Base-by-base conservation (phyloP, 2,797 vertebrate species). In the Melanotaenia boesemani region DNA sequence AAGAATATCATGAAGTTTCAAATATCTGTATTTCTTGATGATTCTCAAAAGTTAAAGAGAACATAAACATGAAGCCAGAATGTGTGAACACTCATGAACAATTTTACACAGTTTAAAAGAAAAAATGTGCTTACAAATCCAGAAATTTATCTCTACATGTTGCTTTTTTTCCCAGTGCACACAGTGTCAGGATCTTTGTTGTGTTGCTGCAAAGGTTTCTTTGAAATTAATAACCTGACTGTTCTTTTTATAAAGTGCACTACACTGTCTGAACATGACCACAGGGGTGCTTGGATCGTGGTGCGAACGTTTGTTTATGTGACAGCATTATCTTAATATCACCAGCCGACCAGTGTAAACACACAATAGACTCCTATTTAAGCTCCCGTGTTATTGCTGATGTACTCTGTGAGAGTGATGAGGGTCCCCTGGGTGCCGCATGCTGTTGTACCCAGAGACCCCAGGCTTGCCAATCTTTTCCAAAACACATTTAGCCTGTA, bases 401-500 rank as follows among this genome's bases (percentile, higher is more conserved):
- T 75, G 70, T 70, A 58, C 63, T 60, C 56, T 44, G 60, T 58
- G 65, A 55, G 78, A 69, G 41, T 30, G 71, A 65, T 24, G 64
- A 46, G 1, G 64, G 54, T 79, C 82, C 76, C 63, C 30, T 59
- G 64, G 78, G 81, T 76, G 76, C 56, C 56, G 32, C 77, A 50
- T 64, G 39, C 28, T 56, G 57, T 18, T 24, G 37, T 70, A 64
- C 26, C 63, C 58, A 77, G 34, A 78, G 67, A 79, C 58, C 30
- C 28, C 37, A 8, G 26, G 39, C 70, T 82, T 75, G 73, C 84
- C 82, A 62, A 72, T 81, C 46, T 70, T 79, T 61, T 66, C 32
- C 67, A 77, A 46, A 61, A 41, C 55, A 81, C 77, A 83, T 76
- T 84, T 82, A 72, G 56, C 24, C 39, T 71, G 69, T 58, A 80